Evolutionary conservation across 2,888 invertebrate species (phyloP), one percentile per base, ranked within the genome.

Genomic region (Entomobrya proxima): DNA sequence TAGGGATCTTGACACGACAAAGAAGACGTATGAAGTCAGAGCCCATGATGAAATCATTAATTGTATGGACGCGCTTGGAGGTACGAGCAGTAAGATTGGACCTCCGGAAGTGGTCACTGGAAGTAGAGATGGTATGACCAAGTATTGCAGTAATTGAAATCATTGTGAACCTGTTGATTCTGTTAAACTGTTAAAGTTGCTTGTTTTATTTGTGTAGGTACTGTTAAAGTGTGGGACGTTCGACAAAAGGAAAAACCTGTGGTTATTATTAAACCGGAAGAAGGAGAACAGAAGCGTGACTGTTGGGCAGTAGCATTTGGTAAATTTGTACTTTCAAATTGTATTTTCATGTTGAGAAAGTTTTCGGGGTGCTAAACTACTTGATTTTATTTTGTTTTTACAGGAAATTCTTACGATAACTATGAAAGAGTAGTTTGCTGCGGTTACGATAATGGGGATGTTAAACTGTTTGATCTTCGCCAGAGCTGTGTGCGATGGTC

Each of bases 31-130:
- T 91, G 95, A 96, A 87, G 95, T 95, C 0, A 94, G 95, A 89
- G 96, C 94, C 15, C 98, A 98, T 91, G 94, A 93, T 24, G 95
- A 95, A 89, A 96, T 98, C 35, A 96, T 98, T 79, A 98, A 98
- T 92, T 93, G 95, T 11, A 96, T 98, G 84, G 98, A 98, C 93
- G 98, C 96, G 0, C 94, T 98, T 89, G 98, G 96, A 1, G 98
- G 98, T 0, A 92, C 95, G 2, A 96, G 96, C 76, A 96, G 96
- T 92, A 80, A 72, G 40, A 61, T 74, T 47, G 98, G 98, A 18
- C 97, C 98, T 2, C 98, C 98, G 7, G 98, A 98, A 94, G 95
- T 98, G 90, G 97, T 96, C 0, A 98, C 98, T 5, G 98, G 98
- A 5, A 96, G 98, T 89, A 94, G 96, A 92, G 98, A 98, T 94